Evolutionary conservation across 2,113 vertebrate genomes (phyloP).

Genomic region (Hyaena hyaena): DNA sequence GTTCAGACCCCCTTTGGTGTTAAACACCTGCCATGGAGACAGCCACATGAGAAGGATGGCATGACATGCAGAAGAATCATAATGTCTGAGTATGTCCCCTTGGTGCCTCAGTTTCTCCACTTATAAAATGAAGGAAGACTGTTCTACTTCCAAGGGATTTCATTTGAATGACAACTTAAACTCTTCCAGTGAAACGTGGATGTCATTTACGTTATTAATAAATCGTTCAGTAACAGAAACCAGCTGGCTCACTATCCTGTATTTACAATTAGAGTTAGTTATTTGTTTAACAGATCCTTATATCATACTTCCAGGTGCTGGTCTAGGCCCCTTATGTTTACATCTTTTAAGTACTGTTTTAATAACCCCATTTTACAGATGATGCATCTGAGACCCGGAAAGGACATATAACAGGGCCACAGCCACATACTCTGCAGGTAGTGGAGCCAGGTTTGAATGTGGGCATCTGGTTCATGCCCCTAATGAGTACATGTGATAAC

Average conservation of each 20-base stretch:
- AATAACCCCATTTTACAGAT: not conserved
- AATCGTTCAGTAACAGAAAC: not conserved
- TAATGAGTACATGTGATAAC: fast-evolving
- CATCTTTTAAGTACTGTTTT: not conserved
- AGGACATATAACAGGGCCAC: not conserved
- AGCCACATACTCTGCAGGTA: not conserved
- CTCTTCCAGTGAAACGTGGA: not conserved
- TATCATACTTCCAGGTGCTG: not conserved
- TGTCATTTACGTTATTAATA: slow-evolving; percentile 13
- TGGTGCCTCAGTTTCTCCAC: not conserved
- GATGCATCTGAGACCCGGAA: not conserved
- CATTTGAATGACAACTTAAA: not conserved
- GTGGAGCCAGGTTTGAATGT: not conserved
- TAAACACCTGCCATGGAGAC: not conserved
- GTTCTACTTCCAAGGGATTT: not conserved
- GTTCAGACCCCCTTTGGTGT: not conserved
- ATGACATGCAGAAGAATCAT: not conserved
- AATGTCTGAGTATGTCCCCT: not conserved
- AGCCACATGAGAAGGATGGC: not conserved
- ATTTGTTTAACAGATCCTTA: not conserved
- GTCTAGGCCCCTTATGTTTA: not conserved
- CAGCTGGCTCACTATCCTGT: not conserved
- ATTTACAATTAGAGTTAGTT: not conserved
- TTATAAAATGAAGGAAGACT: not conserved
- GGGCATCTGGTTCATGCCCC: not conserved